Base-by-base conservation (phyloP, 2,113 vertebrate genomes). In the Sitta europaea region DNA sequence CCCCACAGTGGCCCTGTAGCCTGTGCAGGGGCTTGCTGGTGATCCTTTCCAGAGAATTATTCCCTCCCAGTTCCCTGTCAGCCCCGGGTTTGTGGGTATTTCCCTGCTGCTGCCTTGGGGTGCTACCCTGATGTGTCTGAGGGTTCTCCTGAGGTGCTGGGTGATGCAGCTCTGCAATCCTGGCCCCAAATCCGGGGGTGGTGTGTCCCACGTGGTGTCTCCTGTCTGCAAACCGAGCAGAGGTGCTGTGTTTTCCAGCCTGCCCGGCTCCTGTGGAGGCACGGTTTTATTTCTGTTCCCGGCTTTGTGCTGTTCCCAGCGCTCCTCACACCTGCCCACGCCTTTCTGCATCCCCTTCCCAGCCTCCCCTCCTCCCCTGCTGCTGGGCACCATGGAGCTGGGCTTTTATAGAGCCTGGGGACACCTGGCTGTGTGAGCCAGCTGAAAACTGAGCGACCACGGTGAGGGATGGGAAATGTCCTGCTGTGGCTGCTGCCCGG, bases 1-100 rank as follows among this genome's bases (percentile, higher is more conserved):
- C 19, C 14, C 38, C 36, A 3, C 0, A 3, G 14, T 16, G 50
- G 4, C 14, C 13, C 22, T 6, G 9, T 3, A 59, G 7, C 23
- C 42, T 12, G 50, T 65, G 23, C 45, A 24, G 38, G 38, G 21
- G 12, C 42, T 25, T 57, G 40, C 38, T 78, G 62, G 2, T 25
- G 62, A 5, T 63, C 28, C 8, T 3, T 15, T 71, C 12, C 35
- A 54, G 22, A 15, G 31, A 27, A 48, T 18, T 35, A 11, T 8
- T 31, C 8, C 40, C 20, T 27, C n/a, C 15, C 20, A 14, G 22
- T 23, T 28, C 15, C 27, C 51, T 15, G 2, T 13, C 71, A 36
- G 47, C 38, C 40, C 66, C 27, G 50, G n/a, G 2, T 27, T 6
- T 45, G 27, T 38, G 45, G 71, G 7, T 25, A 5, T n/a, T 33